Evolutionary conservation across 2,888 invertebrate species (phyloP).

Genomic region (Ecdyonurus torrentis): DNA sequence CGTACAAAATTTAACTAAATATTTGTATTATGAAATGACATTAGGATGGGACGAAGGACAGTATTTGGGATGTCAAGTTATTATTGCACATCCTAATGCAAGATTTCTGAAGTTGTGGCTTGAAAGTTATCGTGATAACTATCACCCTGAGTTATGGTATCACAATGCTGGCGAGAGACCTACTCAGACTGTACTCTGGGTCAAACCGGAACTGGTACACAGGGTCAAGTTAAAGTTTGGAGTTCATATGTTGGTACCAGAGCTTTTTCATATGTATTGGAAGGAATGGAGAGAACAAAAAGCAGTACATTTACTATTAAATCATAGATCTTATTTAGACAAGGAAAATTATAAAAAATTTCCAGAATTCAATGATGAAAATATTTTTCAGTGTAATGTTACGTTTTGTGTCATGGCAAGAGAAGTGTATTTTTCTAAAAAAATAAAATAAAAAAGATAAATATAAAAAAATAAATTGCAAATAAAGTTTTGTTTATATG

Average conservation of each 20-base stretch:
- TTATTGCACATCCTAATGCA: constrained; percentile 20
- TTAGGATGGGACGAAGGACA: constrained; percentile 18
- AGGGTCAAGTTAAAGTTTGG: constrained; percentile 17
- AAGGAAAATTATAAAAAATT: background rate
- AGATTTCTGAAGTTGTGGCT: constrained; percentile 20
- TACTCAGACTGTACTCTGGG: constrained; percentile 16
- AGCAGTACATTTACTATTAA: background rate
- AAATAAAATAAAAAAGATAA: too few species aligned
- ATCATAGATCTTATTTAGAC: background rate
- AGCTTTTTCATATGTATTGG: background rate
- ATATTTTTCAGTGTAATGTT: background rate
- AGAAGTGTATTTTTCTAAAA: too few species aligned
- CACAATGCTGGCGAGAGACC: constrained; percentile 21
- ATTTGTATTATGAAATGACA: constrained; percentile 20
- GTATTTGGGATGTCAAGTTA: constrained; percentile 14
- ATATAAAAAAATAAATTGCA: too few species aligned
- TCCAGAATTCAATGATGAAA: background rate
- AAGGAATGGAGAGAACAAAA: background rate
- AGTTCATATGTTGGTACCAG: background rate
- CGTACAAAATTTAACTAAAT: constrained; percentile 19
- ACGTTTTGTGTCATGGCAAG: background rate
- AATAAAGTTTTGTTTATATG: too few species aligned
- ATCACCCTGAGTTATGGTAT: constrained; percentile 16
- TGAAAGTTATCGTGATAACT: constrained; percentile 19
- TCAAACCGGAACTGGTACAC: constrained; percentile 18